phyloP scores from a whole-genome alignment of 30 jellyfish, hydroid and myxozoan species.

The Clytia hemisphaerica region DNA sequence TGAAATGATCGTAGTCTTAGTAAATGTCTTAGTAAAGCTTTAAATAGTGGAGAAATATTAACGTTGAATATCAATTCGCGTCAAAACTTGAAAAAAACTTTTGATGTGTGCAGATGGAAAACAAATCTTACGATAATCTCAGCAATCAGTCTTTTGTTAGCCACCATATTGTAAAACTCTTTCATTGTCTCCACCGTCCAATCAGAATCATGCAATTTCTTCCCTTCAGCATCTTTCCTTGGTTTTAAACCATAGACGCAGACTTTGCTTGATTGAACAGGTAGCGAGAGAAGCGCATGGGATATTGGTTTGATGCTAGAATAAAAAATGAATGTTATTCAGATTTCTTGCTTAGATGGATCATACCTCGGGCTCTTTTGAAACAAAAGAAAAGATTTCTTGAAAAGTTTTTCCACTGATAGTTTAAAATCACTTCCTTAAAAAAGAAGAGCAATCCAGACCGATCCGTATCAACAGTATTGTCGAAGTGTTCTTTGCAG shows the following conservation, averaged over 20 bases:
- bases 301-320: constrained; percentile 34
- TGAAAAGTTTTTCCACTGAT: too few species aligned
- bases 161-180: constrained; percentile 33
- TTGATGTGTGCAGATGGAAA: background rate
- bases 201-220: constrained; percentile 13
- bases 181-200: constrained; percentile 56
- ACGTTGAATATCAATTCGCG: too few species aligned
- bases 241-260: constrained; percentile 56
- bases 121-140: constrained; percentile 39
- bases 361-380: background rate
- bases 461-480: too few species aligned
- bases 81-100: too few species aligned
- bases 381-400: background rate
- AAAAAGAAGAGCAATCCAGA: too few species aligned
- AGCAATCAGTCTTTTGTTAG: constrained; percentile 61
- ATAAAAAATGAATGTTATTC: too few species aligned
- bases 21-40: too few species aligned
- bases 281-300: constrained; percentile 31
- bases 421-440: too few species aligned
- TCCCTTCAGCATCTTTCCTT: constrained; percentile 12
- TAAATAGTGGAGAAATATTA: too few species aligned
- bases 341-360: too few species aligned
- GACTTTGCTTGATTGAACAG: constrained; percentile 50
- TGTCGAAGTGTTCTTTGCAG: too few species aligned
- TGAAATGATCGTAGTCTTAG: too few species aligned